A percentile compares a stretch with the other conserved stretches of the same genome.
These are phyloP conservation scores for Cordilura impudica DNA, from an alignment of 2,888 invertebrate species.

Conservation along the genomic window DNA sequence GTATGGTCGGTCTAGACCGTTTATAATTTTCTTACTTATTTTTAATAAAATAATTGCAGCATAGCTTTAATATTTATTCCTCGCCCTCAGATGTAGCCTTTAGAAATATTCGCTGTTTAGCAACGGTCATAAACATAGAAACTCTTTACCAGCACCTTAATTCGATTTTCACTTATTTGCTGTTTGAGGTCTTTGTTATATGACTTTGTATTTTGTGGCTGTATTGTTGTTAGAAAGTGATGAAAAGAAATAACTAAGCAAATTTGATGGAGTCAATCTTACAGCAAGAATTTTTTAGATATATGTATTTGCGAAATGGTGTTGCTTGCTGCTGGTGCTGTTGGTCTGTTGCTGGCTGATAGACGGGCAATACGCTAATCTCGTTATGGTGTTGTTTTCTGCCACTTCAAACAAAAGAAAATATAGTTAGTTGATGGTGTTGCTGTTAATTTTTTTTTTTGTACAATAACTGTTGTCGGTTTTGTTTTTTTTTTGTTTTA, in stretches of 20 bases:
- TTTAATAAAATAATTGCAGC: too few species aligned
- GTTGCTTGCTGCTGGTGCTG: background rate
- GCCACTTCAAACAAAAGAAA: constrained; percentile 23
- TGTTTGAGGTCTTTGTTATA: constrained; percentile 9
- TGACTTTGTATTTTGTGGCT: background rate
- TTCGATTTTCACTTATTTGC: background rate
- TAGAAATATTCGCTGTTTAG: background rate
- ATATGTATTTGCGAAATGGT: background rate
- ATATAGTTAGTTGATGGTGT: background rate
- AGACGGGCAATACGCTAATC: constrained; percentile 48
- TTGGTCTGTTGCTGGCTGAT: background rate
- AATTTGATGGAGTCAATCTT: background rate
- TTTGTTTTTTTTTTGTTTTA: constrained; percentile 27
- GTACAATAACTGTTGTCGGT: constrained; percentile 16
- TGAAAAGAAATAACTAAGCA: constrained; percentile 24
- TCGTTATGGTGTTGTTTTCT: constrained; percentile 52
- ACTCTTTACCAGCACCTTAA: background rate
- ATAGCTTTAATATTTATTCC: too few species aligned
- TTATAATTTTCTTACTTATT: too few species aligned
- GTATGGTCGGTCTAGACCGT: too few species aligned
- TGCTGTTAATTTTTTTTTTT: background rate
- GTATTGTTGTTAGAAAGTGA: constrained; percentile 10
- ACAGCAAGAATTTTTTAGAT: background rate
- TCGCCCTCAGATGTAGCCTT: background rate
- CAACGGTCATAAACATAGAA: background rate